A percentile compares a stretch with the other conserved stretches of the same genome.
Evolutionary conservation across 2,113 vertebrate genomes (phyloP).

Genomic region (Coregonus clupeaformis): DNA sequence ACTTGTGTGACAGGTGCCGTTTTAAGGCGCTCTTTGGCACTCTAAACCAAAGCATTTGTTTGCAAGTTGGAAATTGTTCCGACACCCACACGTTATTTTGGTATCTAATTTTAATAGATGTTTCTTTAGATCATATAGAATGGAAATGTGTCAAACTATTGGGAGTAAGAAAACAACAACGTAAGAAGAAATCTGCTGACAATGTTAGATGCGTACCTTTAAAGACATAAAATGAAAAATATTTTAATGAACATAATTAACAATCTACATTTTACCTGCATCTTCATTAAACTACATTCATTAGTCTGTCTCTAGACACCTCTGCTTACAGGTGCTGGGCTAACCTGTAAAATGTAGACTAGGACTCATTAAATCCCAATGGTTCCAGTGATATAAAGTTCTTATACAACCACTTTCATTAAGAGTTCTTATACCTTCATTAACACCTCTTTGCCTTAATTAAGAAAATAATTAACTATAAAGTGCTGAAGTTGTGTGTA

Average conservation of each 20-base stretch:
- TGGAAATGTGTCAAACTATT: no score
- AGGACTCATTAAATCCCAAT: no score
- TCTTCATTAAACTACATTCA: no score
- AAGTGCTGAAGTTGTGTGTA: conserved; percentile 21
- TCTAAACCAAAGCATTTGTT: neutral
- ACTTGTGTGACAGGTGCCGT: no score
- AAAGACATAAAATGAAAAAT: no score
- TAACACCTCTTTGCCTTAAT: conserved; percentile 1
- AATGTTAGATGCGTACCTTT: no score
- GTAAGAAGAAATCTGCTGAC: no score
- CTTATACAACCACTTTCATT: neutral
- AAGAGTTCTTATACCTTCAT: neutral
- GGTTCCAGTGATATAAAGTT: neutral
- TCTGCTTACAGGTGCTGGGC: neutral
- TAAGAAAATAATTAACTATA: neutral
- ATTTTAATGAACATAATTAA: conserved; percentile 5
- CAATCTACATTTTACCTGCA: neutral
- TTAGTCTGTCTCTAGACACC: neutral
- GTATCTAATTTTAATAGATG: no score
- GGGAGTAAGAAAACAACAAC: no score
- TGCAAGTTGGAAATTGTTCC: no score
- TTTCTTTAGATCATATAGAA: no score
- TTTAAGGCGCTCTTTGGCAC: neutral
- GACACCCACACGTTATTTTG: no score
- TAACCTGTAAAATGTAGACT: neutral